Conservation (phyloP, 2,113 vertebrate genomes). For the Tetraodon nigroviridis region DNA sequence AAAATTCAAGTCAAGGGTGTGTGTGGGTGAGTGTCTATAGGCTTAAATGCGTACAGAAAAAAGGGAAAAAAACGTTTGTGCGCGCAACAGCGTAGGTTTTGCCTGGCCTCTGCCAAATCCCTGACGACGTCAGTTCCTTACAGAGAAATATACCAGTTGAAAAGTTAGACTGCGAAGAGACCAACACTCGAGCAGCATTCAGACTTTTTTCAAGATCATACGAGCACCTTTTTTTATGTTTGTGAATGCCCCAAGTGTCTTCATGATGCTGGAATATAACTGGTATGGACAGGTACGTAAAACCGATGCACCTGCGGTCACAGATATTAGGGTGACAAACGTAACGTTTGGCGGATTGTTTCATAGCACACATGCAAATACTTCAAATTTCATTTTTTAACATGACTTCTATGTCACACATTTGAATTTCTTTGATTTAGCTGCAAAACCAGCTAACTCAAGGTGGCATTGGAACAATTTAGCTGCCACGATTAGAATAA, state of each 20-base stretch:
- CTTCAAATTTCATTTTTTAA: conserved; percentile 24
- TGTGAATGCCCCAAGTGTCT: conserved; percentile 19
- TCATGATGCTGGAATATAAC: conserved; percentile 94
- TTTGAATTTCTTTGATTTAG: conserved; percentile 18
- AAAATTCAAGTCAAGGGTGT: conserved; percentile 78
- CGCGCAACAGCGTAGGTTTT: conserved; percentile 50
- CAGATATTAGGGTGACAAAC: neutral
- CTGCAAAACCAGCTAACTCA: neutral
- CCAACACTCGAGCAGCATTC: conserved; percentile 14
- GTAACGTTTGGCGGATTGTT: no score
- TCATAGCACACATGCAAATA: neutral
- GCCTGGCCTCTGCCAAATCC: conserved; percentile 38
- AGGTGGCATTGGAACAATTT: no score
- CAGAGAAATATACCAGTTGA: conserved; percentile 42
- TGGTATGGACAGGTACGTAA: conserved; percentile 95
- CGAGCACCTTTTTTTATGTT: neutral
- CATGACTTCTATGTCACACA: conserved; percentile 12
- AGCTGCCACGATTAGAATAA: neutral
- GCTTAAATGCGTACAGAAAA: conserved; percentile 46
- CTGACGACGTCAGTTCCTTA: conserved; percentile 50
- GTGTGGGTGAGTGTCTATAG: conserved; percentile 32
- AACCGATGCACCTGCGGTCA: conserved; percentile 28
- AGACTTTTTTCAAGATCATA: neutral
- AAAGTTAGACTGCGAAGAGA: conserved; percentile 28
- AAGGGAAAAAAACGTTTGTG: conserved; percentile 13